phyloP scores from a whole-genome alignment of 2,797 vertebrate genomes.

The Anabacerthia variegaticeps region DNA sequence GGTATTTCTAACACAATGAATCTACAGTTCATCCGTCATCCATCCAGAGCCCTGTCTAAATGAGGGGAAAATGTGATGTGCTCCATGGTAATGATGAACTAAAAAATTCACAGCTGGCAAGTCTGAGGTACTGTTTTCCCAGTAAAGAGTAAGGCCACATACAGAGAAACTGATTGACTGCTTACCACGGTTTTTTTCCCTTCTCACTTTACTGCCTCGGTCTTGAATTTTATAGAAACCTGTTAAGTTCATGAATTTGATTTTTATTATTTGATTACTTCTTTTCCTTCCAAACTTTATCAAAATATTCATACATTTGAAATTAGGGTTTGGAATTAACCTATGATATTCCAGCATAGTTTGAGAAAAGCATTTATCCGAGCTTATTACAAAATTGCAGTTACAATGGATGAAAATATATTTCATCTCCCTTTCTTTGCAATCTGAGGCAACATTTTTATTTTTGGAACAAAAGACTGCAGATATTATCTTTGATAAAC shows the following conservation, averaged over 20 bases:
- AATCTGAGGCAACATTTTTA: background rate
- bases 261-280: background rate
- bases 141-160: background rate
- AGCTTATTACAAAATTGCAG: background rate
- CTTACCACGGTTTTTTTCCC: background rate
- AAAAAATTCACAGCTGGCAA: constrained; percentile 29
- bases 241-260: background rate
- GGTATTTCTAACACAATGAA: constrained; percentile 43
- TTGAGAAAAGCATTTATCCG: background rate
- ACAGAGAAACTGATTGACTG: constrained; percentile 4
- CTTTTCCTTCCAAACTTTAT: background rate
- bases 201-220: background rate
- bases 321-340: background rate
- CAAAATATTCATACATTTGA: background rate
- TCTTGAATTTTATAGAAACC: background rate
- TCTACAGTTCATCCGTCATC: constrained; percentile 47
- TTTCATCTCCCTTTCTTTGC: background rate
- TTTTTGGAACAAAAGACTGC: background rate
- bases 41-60: background rate
- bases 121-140: constrained; percentile 4
- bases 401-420: background rate
- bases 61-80: background rate
- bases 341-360: background rate
- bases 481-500: background rate
- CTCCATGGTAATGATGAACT: constrained; percentile 9